phyloP scores from a whole-genome alignment of 2,797 vertebrate genomes.

The Poeciliopsis infans region DNA sequence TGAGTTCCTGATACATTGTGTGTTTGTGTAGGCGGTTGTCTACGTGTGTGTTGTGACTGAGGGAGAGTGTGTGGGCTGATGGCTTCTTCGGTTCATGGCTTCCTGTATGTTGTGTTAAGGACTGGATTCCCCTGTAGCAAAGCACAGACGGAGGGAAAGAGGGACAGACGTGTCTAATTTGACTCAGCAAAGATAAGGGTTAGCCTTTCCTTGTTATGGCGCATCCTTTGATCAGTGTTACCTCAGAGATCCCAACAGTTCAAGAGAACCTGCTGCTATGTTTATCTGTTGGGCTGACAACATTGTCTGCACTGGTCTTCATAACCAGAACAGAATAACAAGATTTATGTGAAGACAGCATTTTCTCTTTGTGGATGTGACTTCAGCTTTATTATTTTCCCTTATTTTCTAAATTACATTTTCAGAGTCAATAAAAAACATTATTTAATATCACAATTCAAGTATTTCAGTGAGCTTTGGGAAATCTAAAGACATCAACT shows the following conservation, averaged over 20 bases:
- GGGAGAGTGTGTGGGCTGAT: slow-evolving; percentile 63
- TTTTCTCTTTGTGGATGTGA: slow-evolving; percentile 18
- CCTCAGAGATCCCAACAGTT: slow-evolving; percentile 43
- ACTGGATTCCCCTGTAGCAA: slow-evolving; percentile 53
- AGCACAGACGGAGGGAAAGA: slow-evolving; percentile 24
- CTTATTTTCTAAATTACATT: slow-evolving; percentile 40
- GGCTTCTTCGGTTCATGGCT: slow-evolving; percentile 69
- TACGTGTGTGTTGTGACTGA: slow-evolving; percentile 52
- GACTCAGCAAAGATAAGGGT: slow-evolving; percentile 56
- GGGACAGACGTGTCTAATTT: slow-evolving; percentile 59
- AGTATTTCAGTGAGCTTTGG: slow-evolving; percentile 38
- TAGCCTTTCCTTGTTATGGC: slow-evolving; percentile 42
- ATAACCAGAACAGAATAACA: slow-evolving; percentile 19
- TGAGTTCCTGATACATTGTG: slow-evolving; percentile 61
- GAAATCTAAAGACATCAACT: slow-evolving; percentile 9
- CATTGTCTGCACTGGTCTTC: slow-evolving; percentile 18
- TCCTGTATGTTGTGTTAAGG: slow-evolving; percentile 71
- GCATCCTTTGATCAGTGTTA: slow-evolving; percentile 56
- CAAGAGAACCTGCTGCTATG: slow-evolving; percentile 41
- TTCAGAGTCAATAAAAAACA: slow-evolving; percentile 28
- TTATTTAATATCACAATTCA: slow-evolving; percentile 43
- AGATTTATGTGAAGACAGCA: neutral
- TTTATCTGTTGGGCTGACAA: slow-evolving; percentile 56
- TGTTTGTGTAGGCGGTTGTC: slow-evolving; percentile 54
- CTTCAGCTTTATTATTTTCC: slow-evolving; percentile 33